These are phyloP conservation scores for Baccha elongata DNA, from an alignment of 2,888 invertebrate species.

Conservation along the genomic window DNA sequence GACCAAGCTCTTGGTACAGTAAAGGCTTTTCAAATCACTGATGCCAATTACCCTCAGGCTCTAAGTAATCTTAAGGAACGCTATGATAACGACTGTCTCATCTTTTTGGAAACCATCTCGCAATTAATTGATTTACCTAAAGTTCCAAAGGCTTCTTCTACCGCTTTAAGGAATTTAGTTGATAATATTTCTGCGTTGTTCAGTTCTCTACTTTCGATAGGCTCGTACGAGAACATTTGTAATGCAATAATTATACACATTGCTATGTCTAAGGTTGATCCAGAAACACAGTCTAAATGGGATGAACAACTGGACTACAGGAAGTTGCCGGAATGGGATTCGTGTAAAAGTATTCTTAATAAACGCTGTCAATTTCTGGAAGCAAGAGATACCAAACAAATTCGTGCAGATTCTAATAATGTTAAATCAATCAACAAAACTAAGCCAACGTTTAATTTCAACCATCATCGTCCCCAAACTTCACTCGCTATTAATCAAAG, in stretches of 20 bases:
- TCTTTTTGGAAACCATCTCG: conserved; percentile 22
- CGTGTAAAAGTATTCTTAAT: conserved; percentile 17
- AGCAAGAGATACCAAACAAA: background rate
- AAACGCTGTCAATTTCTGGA: conserved; percentile 29
- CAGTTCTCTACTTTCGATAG: conserved; percentile 18
- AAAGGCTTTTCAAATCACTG: conserved; percentile 22
- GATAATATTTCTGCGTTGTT: conserved; percentile 20
- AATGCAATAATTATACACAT: too few species aligned
- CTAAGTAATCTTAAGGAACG: conserved; percentile 9
- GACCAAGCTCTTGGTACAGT: too few species aligned
- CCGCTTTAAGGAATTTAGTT: background rate
- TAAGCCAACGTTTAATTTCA: background rate
- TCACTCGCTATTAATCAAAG: background rate
- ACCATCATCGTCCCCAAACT: background rate
- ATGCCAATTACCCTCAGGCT: conserved; percentile 35
- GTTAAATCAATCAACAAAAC: background rate
- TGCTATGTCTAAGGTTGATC: too few species aligned
- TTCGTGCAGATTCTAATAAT: background rate
- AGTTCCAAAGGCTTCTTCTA: background rate
- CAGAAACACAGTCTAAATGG: too few species aligned
- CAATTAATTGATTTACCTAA: conserved; percentile 5
- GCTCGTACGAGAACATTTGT: conserved; percentile 36
- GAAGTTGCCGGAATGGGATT: conserved; percentile 2
- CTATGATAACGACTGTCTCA: conserved; percentile 40
- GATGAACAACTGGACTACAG: too few species aligned